These are phyloP conservation scores for Nemopilema nomurai DNA, from an alignment of 30 jellyfish, hydroid and myxozoan genomes.

Conservation along the genomic window DNA sequence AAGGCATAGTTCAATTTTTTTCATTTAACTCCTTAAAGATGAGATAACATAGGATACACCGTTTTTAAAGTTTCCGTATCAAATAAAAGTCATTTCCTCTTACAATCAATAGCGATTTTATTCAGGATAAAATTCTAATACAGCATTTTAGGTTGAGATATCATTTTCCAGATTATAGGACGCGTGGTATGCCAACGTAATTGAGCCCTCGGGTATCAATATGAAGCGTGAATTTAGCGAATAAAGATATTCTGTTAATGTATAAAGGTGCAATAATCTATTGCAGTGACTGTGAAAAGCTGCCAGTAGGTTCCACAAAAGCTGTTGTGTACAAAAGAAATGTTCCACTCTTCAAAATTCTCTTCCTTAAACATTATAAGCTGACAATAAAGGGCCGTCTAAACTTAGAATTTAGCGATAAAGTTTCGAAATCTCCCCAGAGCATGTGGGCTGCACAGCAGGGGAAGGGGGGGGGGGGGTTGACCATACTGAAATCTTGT, in stretches of 20 bases:
- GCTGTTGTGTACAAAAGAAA: too few species aligned
- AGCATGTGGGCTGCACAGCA: too few species aligned
- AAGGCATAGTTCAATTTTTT: not conserved
- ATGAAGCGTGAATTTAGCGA: not conserved
- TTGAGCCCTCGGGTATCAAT: not conserved
- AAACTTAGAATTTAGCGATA: not conserved
- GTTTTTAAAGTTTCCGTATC: not conserved
- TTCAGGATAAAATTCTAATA: not conserved
- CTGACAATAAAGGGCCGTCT: too few species aligned
- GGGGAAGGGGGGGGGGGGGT: not conserved
- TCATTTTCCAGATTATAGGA: not conserved
- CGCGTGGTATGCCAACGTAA: not conserved
- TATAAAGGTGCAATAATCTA: too few species aligned
- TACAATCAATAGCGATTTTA: not conserved
- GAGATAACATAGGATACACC: not conserved
- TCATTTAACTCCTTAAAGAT: not conserved
- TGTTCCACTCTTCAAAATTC: not conserved
- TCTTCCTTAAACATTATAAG: not conserved
- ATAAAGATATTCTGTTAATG: too few species aligned
- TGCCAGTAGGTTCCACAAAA: too few species aligned
- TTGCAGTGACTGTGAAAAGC: too few species aligned
- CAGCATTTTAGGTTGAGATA: not conserved
- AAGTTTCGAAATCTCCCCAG: not conserved
- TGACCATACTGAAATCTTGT: not conserved
- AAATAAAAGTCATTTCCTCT: not conserved